Evolutionary conservation across 1,140 invertebrate species (phyloP).

Genomic region (Parapsyche elsis): DNA sequence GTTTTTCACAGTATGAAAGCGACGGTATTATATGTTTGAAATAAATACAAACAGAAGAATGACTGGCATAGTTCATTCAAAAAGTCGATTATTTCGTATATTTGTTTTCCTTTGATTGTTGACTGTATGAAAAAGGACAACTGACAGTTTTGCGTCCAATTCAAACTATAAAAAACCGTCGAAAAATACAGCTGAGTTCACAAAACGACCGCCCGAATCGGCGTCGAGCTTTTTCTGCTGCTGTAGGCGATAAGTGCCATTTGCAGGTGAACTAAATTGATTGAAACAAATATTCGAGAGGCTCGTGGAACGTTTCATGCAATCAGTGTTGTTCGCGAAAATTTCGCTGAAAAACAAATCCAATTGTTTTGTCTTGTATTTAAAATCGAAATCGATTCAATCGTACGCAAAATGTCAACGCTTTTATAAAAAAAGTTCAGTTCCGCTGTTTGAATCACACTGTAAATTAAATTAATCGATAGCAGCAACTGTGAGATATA

Average conservation of each 20-base stretch:
- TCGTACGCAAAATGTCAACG: too few relatives aligned
- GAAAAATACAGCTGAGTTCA: neutral
- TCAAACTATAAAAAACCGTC: conserved; percentile 1
- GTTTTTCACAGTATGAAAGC: too few relatives aligned
- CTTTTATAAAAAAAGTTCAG: too few relatives aligned
- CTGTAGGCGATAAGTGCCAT: conserved; percentile 12
- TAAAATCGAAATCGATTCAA: too few relatives aligned
- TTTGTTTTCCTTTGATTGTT: neutral
- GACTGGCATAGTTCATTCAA: too few relatives aligned
- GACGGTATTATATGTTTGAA: neutral
- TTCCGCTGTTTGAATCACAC: too few relatives aligned
- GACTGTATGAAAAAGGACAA: neutral
- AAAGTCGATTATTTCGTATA: too few relatives aligned
- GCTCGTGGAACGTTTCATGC: neutral
- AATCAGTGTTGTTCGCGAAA: neutral
- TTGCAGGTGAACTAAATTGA: conserved; percentile 26
- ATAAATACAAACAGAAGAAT: too few relatives aligned
- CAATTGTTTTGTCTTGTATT: too few relatives aligned
- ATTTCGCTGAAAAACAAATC: neutral
- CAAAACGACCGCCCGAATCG: neutral
- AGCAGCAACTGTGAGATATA: too few relatives aligned
- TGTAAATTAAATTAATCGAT: too few relatives aligned
- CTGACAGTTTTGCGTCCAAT: neutral
- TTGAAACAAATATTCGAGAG: conserved; percentile 14
- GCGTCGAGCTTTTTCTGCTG: neutral